Percentiles rank a stretch among this genome's conserved stretches.
These are phyloP conservation scores for Ostrea denselamellosa DNA, from an alignment of 1,140 invertebrate genomes.

Conservation along the genomic window DNA sequence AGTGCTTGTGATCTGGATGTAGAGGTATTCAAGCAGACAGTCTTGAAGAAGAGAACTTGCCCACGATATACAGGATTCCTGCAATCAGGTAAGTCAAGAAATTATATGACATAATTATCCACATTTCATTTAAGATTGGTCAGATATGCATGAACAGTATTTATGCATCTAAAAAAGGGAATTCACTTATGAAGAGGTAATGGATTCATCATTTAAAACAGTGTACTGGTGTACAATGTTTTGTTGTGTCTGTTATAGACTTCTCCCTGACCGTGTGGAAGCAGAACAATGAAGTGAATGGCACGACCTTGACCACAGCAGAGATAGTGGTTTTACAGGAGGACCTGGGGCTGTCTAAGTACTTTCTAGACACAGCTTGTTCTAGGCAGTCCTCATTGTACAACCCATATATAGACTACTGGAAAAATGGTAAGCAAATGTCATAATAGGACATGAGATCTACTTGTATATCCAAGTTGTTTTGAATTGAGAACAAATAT, in stretches of 20 bases:
- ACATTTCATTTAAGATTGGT: no score
- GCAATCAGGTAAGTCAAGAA: neutral
- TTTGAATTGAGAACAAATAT: no score
- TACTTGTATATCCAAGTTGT: no score
- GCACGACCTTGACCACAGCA: conserved; percentile 11
- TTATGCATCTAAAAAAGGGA: no score
- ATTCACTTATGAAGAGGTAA: no score
- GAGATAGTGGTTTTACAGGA: conserved; percentile 14
- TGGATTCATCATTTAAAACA: no score
- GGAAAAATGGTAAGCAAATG: neutral
- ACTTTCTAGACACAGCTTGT: conserved; percentile 5
- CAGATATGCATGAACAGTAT: no score
- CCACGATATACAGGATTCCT: conserved; percentile 37
- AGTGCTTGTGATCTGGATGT: neutral
- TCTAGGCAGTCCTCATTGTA: neutral
- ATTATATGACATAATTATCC: neutral
- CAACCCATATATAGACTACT: conserved; percentile 22
- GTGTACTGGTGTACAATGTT: no score
- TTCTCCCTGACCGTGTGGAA: conserved; percentile 30
- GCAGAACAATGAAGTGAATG: conserved; percentile 4
- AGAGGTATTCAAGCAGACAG: neutral
- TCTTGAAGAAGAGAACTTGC: conserved; percentile 18
- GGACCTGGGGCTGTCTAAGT: conserved; percentile 16
- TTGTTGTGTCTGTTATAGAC: neutral
- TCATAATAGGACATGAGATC: neutral